phyloP scores from a whole-genome alignment of 2,888 invertebrate genomes.

The Amphipyra tragopoginis region DNA sequence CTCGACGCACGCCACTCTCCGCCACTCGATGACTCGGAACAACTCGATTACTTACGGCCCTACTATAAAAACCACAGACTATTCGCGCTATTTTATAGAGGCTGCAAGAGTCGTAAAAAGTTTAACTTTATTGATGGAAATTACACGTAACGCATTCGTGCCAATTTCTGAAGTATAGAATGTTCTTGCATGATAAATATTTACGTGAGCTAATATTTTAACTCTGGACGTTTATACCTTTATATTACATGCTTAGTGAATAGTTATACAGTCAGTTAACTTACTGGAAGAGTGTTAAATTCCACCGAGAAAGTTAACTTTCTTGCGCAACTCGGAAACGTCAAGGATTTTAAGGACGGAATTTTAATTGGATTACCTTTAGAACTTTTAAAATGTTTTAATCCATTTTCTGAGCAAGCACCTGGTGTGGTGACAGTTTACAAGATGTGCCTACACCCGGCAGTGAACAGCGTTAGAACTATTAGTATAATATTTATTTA shows the following conservation, averaged over 20 bases:
- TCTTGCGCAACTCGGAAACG: constrained; percentile 9
- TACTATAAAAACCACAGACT: constrained; percentile 27
- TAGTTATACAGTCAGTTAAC: constrained; percentile 14
- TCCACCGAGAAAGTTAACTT: constrained; percentile 15
- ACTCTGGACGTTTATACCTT: no score
- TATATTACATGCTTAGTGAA: neutral
- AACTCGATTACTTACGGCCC: constrained; percentile 38
- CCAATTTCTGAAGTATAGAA: neutral
- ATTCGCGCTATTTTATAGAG: constrained; percentile 25
- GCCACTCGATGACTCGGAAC: constrained; percentile 45
- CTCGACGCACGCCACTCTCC: constrained; percentile 59
- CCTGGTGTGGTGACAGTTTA: no score
- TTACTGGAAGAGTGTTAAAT: constrained; percentile 4
- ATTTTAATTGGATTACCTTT: no score
- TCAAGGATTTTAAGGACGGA: no score
- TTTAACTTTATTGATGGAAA: constrained; percentile 7
- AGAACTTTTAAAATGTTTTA: no score
- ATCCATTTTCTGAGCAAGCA: no score
- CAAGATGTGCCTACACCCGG: no score
- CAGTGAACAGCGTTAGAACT: no score
- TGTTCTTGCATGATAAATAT: neutral
- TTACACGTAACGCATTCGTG: constrained; percentile 1
- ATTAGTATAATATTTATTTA: no score
- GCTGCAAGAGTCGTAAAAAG: constrained; percentile 10
- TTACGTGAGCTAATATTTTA: no score